A percentile compares a stretch with the other conserved stretches of the same genome.
These are phyloP conservation scores for Druceiella hillmani DNA, from an alignment of 2,888 invertebrate species.

Conservation along the genomic window DNA sequence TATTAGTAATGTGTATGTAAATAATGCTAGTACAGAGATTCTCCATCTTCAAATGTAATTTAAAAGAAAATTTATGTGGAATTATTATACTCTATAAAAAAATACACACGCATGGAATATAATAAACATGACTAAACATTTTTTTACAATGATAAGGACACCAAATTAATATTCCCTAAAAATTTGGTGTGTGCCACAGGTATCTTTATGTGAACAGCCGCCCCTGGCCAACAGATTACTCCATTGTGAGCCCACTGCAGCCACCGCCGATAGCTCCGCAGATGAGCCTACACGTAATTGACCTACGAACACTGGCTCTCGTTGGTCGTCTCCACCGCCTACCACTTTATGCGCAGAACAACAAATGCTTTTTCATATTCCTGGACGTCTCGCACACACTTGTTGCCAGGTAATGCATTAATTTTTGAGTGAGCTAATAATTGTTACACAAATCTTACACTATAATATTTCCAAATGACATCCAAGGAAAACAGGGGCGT, in stretches of 20 bases:
- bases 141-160: too few species aligned
- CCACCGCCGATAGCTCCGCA: slow-evolving; percentile 83
- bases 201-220: slow-evolving; percentile 79
- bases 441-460: too few species aligned
- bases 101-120: not conserved
- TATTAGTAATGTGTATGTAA: too few species aligned
- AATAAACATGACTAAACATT: too few species aligned
- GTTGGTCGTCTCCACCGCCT: slow-evolving; percentile 77
- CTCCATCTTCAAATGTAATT: too few species aligned
- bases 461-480: too few species aligned
- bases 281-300: slow-evolving; percentile 83
- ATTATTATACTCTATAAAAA: too few species aligned
- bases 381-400: slow-evolving; percentile 77
- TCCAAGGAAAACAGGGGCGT: too few species aligned
- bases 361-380: slow-evolving; percentile 83
- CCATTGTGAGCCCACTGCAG: slow-evolving; percentile 67
- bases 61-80: too few species aligned
- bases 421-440: too few species aligned
- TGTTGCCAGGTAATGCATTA: slow-evolving; percentile 63
- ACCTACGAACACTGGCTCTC: slow-evolving; percentile 66
- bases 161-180: slow-evolving; percentile 4
- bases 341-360: slow-evolving; percentile 77
- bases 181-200: slow-evolving; percentile 32
- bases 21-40: too few species aligned
- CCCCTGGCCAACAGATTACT: slow-evolving; percentile 74